A percentile compares a stretch with the other conserved stretches of the same genome.
Conservation (phyloP, 2,888 invertebrate genomes). For the Catotricha subobsoleta region DNA sequence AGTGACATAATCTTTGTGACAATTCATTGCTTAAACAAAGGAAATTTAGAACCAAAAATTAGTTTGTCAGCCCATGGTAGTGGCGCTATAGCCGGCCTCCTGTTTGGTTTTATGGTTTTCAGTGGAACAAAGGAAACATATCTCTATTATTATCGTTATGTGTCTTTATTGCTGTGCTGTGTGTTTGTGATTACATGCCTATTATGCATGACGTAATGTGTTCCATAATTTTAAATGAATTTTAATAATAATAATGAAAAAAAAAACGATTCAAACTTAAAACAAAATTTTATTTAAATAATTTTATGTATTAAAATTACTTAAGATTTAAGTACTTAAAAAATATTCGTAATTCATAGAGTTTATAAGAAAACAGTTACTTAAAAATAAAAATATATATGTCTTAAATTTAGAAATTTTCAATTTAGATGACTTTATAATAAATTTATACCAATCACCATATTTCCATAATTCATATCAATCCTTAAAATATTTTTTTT, state of each 20-base stretch:
- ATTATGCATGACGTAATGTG: too few species aligned
- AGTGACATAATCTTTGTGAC: constrained; percentile 43
- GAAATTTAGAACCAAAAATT: constrained; percentile 32
- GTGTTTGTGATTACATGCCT: neutral
- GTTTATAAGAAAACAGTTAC: too few species aligned
- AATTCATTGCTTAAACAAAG: constrained; percentile 29
- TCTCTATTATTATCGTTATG: neutral
- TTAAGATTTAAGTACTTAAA: too few species aligned
- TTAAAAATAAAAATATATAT: too few species aligned
- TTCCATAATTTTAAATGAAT: too few species aligned
- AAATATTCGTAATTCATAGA: too few species aligned
- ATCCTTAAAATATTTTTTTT: neutral
- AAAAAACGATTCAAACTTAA: neutral
- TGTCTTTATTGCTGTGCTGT: constrained; percentile 1
- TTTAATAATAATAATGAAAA: neutral
- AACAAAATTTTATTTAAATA: too few species aligned
- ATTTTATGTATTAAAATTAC: too few species aligned
- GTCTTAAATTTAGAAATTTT: too few species aligned
- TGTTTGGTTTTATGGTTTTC: constrained; percentile 42
- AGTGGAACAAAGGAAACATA: constrained; percentile 20
- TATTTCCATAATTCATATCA: neutral
- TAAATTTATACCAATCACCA: neutral
- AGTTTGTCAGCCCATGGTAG: constrained; percentile 55
- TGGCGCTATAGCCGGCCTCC: constrained; percentile 47
- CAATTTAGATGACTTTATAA: neutral